Evolutionary conservation across 2,888 invertebrate species (phyloP).

Genomic region (Tenodera sinensis): DNA sequence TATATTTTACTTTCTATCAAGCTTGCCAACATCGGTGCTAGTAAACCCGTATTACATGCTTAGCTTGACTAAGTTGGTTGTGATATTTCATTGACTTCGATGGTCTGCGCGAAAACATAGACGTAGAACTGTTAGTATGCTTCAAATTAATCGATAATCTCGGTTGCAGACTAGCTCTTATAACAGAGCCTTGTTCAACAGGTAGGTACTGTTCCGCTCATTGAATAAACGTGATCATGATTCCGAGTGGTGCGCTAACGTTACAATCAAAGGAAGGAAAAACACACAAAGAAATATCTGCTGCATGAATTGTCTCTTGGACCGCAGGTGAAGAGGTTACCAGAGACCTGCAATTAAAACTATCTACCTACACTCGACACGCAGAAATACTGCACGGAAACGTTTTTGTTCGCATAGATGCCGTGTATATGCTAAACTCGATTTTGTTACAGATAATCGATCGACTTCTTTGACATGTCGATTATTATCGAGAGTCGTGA

Average conservation of each 20-base stretch:
- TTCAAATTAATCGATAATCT: neutral
- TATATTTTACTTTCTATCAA: no score
- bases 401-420: neutral
- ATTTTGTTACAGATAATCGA: slow-evolving; percentile 3
- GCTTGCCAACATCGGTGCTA: no score
- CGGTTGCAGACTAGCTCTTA: neutral
- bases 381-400: neutral
- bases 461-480: slow-evolving; percentile 17
- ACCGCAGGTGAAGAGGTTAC: neutral
- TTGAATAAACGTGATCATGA: neutral
- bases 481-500: slow-evolving; percentile 12
- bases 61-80: no score
- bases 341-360: neutral
- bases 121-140: neutral
- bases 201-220: neutral
- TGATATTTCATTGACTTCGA: no score
- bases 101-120: no score
- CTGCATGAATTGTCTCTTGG: neutral
- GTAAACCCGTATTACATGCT: no score
- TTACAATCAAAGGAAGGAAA: neutral
- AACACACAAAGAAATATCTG: neutral
- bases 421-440: neutral
- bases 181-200: neutral
- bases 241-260: neutral
- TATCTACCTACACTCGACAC: neutral